These are phyloP conservation scores for Microctenopoma stevenorrisi DNA, from an alignment of 2,797 vertebrate species.

Conservation along the genomic window DNA sequence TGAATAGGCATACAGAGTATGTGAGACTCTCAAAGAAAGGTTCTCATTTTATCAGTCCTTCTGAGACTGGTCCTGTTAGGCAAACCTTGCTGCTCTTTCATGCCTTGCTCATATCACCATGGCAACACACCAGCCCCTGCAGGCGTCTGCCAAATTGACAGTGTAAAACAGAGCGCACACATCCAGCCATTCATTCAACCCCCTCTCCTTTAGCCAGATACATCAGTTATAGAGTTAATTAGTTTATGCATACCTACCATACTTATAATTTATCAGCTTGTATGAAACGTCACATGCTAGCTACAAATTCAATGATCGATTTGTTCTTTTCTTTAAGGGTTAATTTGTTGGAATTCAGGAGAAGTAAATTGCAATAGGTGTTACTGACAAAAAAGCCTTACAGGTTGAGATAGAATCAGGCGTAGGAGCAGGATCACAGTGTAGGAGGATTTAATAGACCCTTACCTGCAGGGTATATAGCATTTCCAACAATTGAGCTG, in stretches of 20 bases:
- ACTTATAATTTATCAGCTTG: slow-evolving; percentile 50
- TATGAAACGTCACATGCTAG: slow-evolving; percentile 18
- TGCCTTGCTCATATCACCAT: slow-evolving; percentile 86
- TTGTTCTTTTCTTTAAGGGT: slow-evolving; percentile 48
- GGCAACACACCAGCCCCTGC: slow-evolving; percentile 87
- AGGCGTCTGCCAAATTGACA: slow-evolving; percentile 86
- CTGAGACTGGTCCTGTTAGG: slow-evolving; percentile 85
- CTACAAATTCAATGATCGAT: slow-evolving; percentile 40
- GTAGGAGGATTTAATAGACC: slow-evolving; percentile 80
- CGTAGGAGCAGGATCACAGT: slow-evolving; percentile 75
- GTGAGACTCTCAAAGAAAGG: slow-evolving; percentile 70
- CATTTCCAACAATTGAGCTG: slow-evolving; percentile 81
- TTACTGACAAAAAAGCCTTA: slow-evolving; percentile 70
- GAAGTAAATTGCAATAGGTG: slow-evolving; percentile 69
- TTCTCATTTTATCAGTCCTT: slow-evolving; percentile 80
- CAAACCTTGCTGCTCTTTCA: slow-evolving; percentile 87
- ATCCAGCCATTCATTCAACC: slow-evolving; percentile 80
- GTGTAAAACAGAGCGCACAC: slow-evolving; percentile 84
- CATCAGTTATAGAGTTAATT: slow-evolving; percentile 69
- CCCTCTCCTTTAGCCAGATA: slow-evolving; percentile 65
- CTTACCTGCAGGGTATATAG: slow-evolving; percentile 79
- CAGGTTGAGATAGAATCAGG: slow-evolving; percentile 75
- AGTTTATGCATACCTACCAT: slow-evolving; percentile 53
- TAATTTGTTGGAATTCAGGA: slow-evolving; percentile 62
- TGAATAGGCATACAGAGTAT: slow-evolving; percentile 54